Evolutionary conservation across 1,140 invertebrate species (phyloP).

Genomic region (Neuroterus valhalla): DNA sequence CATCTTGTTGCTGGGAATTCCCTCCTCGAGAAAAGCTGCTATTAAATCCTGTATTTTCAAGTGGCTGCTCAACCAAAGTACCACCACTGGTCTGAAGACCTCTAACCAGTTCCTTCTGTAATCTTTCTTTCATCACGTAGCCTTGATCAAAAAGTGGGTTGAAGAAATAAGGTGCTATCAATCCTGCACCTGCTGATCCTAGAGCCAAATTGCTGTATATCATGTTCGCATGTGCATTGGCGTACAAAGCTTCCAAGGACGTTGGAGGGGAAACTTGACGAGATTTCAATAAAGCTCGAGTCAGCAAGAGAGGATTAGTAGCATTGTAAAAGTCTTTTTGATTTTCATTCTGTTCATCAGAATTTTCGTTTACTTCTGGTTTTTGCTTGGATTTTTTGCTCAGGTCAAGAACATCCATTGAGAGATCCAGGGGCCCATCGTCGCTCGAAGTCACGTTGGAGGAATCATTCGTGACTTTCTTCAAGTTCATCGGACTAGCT

Average conservation of each 20-base stretch:
- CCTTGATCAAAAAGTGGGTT: constrained; percentile 77
- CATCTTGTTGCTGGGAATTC: constrained; percentile 47
- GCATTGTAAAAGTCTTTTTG: constrained; percentile 74
- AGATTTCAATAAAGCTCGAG: constrained; percentile 79
- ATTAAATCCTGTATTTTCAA: constrained; percentile 57
- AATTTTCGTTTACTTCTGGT: constrained; percentile 40
- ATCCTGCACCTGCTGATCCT: constrained; percentile 67
- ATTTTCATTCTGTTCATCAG: constrained; percentile 43
- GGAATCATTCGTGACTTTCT: constrained; percentile 42
- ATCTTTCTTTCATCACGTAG: constrained; percentile 78
- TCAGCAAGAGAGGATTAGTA: constrained; percentile 70
- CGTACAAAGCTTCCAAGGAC: constrained; percentile 75
- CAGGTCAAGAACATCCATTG: constrained; percentile 90
- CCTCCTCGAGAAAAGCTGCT: constrained; percentile 49
- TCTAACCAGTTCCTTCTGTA: constrained; percentile 81
- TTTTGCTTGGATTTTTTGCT: constrained; percentile 82
- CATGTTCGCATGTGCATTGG: constrained; percentile 76
- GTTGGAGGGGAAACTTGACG: constrained; percentile 64
- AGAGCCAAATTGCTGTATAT: constrained; percentile 68
- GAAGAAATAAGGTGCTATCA: constrained; percentile 77
- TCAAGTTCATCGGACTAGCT: constrained; percentile 66
- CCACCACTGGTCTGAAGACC: constrained; percentile 82
- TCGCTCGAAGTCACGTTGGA: constrained; percentile 49
- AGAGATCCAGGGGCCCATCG: constrained; percentile 84
- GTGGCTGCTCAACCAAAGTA: constrained; percentile 77